These are phyloP conservation scores for Tylochromis polylepis DNA, from an alignment of 2,113 vertebrate genomes.

Conservation along the genomic window DNA sequence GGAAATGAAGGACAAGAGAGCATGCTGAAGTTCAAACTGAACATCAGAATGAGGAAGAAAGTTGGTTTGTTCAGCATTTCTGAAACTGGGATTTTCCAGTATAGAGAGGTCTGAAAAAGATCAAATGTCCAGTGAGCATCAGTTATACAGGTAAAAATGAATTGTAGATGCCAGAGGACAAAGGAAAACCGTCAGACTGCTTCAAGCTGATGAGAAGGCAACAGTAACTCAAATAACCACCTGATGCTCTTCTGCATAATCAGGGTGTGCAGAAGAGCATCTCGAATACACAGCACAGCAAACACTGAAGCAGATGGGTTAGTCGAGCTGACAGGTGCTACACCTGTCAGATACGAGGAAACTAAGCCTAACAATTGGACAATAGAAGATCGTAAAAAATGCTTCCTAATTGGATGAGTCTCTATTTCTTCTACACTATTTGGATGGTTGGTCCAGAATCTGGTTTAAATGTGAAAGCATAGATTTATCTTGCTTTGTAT, in stretches of 20 bases:
- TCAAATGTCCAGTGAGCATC: neutral
- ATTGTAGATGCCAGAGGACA: neutral
- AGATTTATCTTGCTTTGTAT: neutral
- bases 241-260: neutral
- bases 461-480: neutral
- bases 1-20: too few relatives aligned
- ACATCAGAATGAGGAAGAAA: neutral
- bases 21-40: rapidly evolving
- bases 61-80: neutral
- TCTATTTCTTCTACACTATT: neutral
- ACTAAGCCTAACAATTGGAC: neutral
- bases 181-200: rapidly evolving
- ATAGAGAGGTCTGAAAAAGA: neutral
- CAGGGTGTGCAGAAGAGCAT: too few relatives aligned
- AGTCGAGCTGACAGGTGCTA: too few relatives aligned
- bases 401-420: rapidly evolving
- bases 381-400: neutral
- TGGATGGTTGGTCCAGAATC: neutral
- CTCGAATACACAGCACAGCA: too few relatives aligned
- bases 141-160: rapidly evolving
- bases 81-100: neutral
- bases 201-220: neutral
- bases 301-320: too few relatives aligned
- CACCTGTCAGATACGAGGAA: too few relatives aligned
- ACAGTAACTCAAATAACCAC: rapidly evolving